Evolutionary conservation across 2,797 vertebrate species (phyloP).

Genomic region (Gadopsis marmoratus): DNA sequence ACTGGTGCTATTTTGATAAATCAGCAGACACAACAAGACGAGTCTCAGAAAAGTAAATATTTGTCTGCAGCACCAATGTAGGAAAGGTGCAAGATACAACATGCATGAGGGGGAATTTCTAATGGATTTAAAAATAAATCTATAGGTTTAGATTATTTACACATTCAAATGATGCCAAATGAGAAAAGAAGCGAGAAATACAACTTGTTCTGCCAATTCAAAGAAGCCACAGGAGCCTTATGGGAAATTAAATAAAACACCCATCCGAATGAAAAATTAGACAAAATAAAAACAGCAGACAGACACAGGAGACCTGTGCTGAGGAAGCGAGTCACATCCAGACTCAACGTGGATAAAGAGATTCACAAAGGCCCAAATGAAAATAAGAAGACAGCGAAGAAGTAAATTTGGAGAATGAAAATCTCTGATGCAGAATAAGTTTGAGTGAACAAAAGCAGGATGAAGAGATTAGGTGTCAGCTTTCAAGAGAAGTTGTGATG

Average conservation of each 20-base stretch:
- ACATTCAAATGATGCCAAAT: constrained; percentile 20
- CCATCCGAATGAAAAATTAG: not conserved
- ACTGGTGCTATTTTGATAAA: not conserved
- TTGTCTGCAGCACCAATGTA: not conserved
- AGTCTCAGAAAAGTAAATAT: not conserved
- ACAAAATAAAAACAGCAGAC: constrained; percentile 14
- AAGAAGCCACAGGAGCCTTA: not conserved
- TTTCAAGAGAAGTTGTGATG: not conserved
- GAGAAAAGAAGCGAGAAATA: constrained; percentile 7
- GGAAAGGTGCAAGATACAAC: too few species aligned
- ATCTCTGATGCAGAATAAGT: not conserved
- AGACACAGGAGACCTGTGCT: not conserved
- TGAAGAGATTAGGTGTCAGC: not conserved
- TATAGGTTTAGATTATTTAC: not conserved
- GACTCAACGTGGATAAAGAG: not conserved
- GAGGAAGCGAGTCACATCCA: not conserved
- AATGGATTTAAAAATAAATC: not conserved
- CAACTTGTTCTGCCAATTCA: constrained; percentile 7
- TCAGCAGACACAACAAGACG: not conserved
- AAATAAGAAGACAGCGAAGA: not conserved
- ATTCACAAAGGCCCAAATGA: not conserved
- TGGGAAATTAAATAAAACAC: not conserved
- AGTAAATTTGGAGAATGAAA: not conserved
- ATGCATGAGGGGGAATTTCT: not conserved
- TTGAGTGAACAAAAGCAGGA: not conserved